Conservation (phyloP, 2,888 invertebrate genomes). For the Smittia sp. region DNA sequence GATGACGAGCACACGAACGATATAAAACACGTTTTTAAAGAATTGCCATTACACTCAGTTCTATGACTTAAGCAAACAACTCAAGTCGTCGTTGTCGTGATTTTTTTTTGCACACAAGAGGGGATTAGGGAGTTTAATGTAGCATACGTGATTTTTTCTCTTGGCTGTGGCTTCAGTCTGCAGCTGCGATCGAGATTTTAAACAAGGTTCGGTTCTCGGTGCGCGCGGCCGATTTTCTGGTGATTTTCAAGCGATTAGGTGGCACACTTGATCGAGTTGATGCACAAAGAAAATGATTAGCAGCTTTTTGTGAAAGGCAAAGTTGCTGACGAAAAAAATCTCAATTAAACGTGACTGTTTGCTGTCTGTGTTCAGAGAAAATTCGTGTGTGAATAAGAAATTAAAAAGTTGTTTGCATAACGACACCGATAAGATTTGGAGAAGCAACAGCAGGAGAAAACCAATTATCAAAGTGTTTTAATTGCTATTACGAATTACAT, state of each 20-base stretch:
- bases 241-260: slow-evolving; percentile 34
- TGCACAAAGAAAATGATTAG: not conserved
- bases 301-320: not conserved
- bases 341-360: not conserved
- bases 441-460: not conserved
- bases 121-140: slow-evolving; percentile 15
- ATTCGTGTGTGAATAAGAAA: not conserved
- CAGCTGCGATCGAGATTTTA: slow-evolving; percentile 16
- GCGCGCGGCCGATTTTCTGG: slow-evolving; percentile 22
- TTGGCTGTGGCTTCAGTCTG: slow-evolving; percentile 28
- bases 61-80: slow-evolving; percentile 24
- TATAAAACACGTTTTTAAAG: slow-evolving; percentile 32
- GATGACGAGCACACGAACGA: not conserved
- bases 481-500: not conserved
- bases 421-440: not conserved
- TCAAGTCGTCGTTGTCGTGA: not conserved
- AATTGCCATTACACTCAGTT: slow-evolving; percentile 13
- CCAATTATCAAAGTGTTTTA: slow-evolving; percentile 3
- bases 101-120: slow-evolving; percentile 5
- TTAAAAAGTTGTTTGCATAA: slow-evolving; percentile 20
- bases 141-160: slow-evolving; percentile 37
- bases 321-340: not conserved
- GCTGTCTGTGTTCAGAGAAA: not conserved
- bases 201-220: not conserved
- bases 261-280: slow-evolving; percentile 29